Evolutionary conservation across 2,113 vertebrate species (phyloP), one percentile per base, ranked within the genome.

Genomic region (Passer domesticus): DNA sequence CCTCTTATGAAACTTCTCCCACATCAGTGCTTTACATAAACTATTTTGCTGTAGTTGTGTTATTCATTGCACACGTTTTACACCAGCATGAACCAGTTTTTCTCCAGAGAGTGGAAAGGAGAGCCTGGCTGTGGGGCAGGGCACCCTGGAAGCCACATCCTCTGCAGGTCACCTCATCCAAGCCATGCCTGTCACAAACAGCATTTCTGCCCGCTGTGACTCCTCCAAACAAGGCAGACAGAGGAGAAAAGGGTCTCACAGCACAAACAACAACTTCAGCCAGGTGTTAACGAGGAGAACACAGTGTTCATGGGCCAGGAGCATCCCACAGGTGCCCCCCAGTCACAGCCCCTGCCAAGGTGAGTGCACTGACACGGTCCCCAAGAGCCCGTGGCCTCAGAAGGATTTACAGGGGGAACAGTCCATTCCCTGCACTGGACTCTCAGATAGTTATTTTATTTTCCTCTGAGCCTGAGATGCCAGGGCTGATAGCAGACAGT

Each of bases 1-100:
- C 75, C 87, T 95, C 95, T 95, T 96, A 97, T 10, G 93, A 97
- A 95, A 95, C 76, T 95, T 95, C 90, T 95, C 91, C 91, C 92
- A 96, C 92, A 94, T 87, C 76, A 50, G 80, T 92, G 91, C 83
- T 95, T 95, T 95, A 59, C 91, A 94, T 97, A 94, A 95, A 96
- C 79, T 92, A 25, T 88, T 77, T 95, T 83, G 58, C 93, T 59
- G 87, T 85, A 31, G 75, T 95, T 77, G 67, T 91, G 90, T 81
- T 95, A 55, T 77, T 95, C 85, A 33, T 74, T 91, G 63, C 92
- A 91, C 87, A 2, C 56, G 3, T 63, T 83, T 97, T 49, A 63
- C 92, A 96, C 83, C 44, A 33, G n/a, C 1, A 1, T 52, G 84
- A 94, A 87, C 77, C 44, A 75, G 83, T 90, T 95, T 92, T 70